A percentile compares a stretch with the other conserved stretches of the same genome.
Evolutionary conservation across 2,113 vertebrate species (phyloP).

Genomic region (Poeciliopsis turrubarensis): DNA sequence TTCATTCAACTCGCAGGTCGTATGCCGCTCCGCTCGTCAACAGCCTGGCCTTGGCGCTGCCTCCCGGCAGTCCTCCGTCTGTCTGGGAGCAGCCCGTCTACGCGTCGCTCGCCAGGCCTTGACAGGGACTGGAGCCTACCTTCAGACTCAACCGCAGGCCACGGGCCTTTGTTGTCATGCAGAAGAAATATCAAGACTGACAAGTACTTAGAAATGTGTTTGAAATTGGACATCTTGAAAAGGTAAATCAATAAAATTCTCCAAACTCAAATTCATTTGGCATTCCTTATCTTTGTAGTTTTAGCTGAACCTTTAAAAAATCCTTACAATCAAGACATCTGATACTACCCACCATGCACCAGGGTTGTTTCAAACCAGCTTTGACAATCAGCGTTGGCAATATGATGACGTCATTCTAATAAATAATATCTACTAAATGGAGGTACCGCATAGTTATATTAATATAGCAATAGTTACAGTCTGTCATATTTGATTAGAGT

Average conservation of each 20-base stretch:
- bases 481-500: background rate
- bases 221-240: too few relatives aligned
- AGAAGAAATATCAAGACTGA: background rate
- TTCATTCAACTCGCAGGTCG: conserved; percentile 86
- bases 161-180: background rate
- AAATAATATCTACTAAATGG: too few relatives aligned
- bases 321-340: too few relatives aligned
- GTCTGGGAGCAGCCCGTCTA: conserved; percentile 90
- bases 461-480: too few relatives aligned
- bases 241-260: background rate
- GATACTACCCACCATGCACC: too few relatives aligned
- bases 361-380: too few relatives aligned
- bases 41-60: conserved; percentile 83
- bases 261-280: background rate
- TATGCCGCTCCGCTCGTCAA: conserved; percentile 86
- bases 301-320: too few relatives aligned
- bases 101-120: conserved; percentile 87
- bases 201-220: background rate
- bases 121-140: conserved; percentile 21
- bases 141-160: background rate
- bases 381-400: too few relatives aligned
- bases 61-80: conserved; percentile 84
- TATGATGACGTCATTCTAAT: too few relatives aligned
- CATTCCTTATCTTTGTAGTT: background rate
- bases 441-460: too few relatives aligned